A percentile compares a stretch with the other conserved stretches of the same genome.
phyloP scores from a whole-genome alignment of 2,888 invertebrate genomes.

The Choristoneura rosaceana region DNA sequence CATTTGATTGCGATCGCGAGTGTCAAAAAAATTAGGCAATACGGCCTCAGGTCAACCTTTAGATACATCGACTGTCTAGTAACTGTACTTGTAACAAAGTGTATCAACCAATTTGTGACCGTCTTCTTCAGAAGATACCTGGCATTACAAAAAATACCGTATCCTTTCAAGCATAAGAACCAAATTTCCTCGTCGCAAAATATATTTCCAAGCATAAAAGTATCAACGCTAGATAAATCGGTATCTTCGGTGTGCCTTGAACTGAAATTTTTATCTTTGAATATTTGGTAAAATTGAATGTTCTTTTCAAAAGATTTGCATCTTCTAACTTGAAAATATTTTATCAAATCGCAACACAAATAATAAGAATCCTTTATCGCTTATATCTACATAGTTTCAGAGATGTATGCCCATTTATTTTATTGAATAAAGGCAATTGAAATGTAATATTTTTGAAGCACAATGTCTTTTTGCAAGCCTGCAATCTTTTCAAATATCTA shows the following conservation, averaged over 20 bases:
- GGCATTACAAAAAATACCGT: background rate
- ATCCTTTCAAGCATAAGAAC: background rate
- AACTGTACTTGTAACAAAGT: conserved; percentile 17
- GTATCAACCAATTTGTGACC: conserved; percentile 26
- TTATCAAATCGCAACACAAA: no score
- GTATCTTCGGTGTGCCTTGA: conserved; percentile 14
- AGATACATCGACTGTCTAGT: background rate
- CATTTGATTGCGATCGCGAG: no score
- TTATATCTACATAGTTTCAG: no score
- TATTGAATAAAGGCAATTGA: no score
- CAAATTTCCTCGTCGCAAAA: background rate
- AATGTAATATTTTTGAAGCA: no score
- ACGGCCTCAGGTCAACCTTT: no score
- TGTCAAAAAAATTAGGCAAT: no score
- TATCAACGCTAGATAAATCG: conserved; percentile 31
- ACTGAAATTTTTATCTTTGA: conserved; percentile 23
- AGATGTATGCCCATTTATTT: no score
- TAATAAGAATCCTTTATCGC: no score
- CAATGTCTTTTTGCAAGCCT: no score
- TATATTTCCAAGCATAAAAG: conserved; percentile 29
- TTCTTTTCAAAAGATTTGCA: background rate
- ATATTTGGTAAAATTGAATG: background rate
- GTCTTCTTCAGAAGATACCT: conserved; percentile 4
- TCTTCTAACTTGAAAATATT: no score
- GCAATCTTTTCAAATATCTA: no score